These are phyloP conservation scores for Zootoca vivipara DNA, from an alignment of 2,113 vertebrate species.

Conservation along the genomic window DNA sequence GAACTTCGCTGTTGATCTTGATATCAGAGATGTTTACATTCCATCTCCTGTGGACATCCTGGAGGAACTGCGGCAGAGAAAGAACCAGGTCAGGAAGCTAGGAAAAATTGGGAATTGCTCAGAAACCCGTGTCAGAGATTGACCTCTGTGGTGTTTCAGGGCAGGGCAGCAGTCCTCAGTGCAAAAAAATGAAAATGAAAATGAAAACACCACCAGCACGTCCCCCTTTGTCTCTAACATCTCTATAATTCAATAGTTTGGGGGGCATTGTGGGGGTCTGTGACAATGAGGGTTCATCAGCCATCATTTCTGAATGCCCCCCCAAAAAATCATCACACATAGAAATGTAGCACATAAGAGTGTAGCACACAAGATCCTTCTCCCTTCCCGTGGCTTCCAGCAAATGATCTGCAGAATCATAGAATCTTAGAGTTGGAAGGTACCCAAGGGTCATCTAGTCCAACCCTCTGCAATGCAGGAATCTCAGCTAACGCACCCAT, in stretches of 20 bases:
- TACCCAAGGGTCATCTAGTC: too few relatives aligned
- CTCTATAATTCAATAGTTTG: not conserved
- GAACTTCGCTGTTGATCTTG: not conserved
- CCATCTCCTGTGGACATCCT: not conserved
- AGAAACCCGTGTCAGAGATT: not conserved
- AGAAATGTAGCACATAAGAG: too few relatives aligned
- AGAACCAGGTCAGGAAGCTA: not conserved
- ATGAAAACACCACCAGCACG: not conserved
- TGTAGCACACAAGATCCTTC: too few relatives aligned
- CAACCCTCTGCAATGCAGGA: too few relatives aligned
- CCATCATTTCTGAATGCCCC: too few relatives aligned
- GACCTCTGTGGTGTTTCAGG: conserved; percentile 9
- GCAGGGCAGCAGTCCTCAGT: not conserved
- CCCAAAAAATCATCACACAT: too few relatives aligned
- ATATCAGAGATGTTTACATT: conserved; percentile 42
- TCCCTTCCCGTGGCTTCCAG: too few relatives aligned
- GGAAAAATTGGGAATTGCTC: accelerated
- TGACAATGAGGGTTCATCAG: not conserved
- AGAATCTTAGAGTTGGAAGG: too few relatives aligned
- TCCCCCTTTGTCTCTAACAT: not conserved
- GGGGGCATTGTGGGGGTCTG: not conserved
- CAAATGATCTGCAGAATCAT: too few relatives aligned
- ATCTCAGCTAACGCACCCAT: too few relatives aligned
- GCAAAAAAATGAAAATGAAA: not conserved
- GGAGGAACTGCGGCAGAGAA: not conserved